A percentile compares a stretch with the other conserved stretches of the same genome.
phyloP scores from a whole-genome alignment of 92 coral and sea anemone species.

The Montipora capitata region DNA sequence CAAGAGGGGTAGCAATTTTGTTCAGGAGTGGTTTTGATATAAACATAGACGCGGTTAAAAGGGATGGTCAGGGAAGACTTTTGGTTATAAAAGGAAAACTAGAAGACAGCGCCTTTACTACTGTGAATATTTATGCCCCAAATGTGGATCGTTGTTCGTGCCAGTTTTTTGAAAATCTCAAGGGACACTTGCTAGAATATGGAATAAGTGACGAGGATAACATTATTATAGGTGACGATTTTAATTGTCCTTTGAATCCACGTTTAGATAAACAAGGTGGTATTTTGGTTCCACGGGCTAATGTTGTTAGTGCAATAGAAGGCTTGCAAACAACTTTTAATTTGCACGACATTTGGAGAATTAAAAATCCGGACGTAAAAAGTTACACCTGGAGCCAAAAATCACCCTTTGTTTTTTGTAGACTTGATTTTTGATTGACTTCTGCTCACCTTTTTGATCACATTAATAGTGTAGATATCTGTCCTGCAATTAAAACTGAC shows the following conservation, averaged over 20 bases:
- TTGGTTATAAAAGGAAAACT: too few relatives aligned
- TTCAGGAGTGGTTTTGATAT: too few relatives aligned
- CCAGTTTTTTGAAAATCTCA: neutral
- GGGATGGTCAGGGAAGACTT: too few relatives aligned
- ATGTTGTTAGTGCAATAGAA: neutral
- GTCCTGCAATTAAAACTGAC: too few relatives aligned
- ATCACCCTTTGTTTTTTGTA: conserved; percentile 12
- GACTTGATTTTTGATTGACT: neutral
- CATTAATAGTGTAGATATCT: too few relatives aligned
- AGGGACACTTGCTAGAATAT: neutral
- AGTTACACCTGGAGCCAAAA: conserved; percentile 34
- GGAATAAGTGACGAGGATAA: conserved; percentile 6
- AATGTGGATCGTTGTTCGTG: neutral
- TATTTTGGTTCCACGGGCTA: neutral
- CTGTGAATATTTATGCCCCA: conserved; percentile 4
- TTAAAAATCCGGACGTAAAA: neutral
- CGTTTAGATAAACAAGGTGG: conserved; percentile 27
- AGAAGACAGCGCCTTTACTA: neutral
- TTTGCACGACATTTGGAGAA: conserved; percentile 18
- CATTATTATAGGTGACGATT: neutral
- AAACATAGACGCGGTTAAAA: too few relatives aligned
- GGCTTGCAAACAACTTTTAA: neutral
- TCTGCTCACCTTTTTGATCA: too few relatives aligned
- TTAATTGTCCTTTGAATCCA: conserved; percentile 25
- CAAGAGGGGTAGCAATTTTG: too few relatives aligned